Evolutionary conservation across 2,113 vertebrate species (phyloP).

Genomic region (Gambusia holbrooki): DNA sequence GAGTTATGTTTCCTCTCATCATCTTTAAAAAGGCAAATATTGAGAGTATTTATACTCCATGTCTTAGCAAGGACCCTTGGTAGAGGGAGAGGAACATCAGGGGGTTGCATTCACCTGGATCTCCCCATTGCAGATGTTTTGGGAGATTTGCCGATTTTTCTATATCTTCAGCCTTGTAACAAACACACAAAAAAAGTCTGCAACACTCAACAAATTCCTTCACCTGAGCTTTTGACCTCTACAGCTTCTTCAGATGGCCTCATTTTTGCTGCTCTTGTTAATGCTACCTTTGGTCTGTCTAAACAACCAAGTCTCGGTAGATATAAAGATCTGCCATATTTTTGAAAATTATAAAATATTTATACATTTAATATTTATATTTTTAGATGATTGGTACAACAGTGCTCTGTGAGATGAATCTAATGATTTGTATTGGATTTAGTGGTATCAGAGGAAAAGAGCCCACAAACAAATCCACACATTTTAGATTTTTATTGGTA

Average conservation of each 20-base stretch:
- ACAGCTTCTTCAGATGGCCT: neutral
- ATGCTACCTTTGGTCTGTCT: neutral
- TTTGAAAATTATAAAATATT: no score
- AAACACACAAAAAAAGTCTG: no score
- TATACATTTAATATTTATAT: neutral
- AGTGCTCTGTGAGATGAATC: neutral
- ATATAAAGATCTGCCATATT: neutral
- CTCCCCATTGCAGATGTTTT: slow-evolving; percentile 11
- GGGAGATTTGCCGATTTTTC: neutral
- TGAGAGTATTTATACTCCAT: slow-evolving; percentile 60
- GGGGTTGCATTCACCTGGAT: slow-evolving; percentile 33
- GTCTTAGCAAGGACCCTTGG: slow-evolving; percentile 39
- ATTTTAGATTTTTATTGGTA: no score
- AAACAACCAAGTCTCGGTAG: neutral
- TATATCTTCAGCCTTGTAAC: neutral
- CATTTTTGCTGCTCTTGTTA: neutral
- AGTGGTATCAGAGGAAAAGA: neutral
- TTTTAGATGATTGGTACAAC: neutral
- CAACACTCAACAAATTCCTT: no score
- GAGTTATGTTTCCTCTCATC: slow-evolving; percentile 56
- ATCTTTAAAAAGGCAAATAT: slow-evolving; percentile 65
- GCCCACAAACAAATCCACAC: neutral
- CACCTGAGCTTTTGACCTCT: no score
- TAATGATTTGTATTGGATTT: neutral
- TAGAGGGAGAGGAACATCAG: slow-evolving; percentile 53